phyloP scores from a whole-genome alignment of 2,113 vertebrate genomes.

The Embiotoca jacksoni region DNA sequence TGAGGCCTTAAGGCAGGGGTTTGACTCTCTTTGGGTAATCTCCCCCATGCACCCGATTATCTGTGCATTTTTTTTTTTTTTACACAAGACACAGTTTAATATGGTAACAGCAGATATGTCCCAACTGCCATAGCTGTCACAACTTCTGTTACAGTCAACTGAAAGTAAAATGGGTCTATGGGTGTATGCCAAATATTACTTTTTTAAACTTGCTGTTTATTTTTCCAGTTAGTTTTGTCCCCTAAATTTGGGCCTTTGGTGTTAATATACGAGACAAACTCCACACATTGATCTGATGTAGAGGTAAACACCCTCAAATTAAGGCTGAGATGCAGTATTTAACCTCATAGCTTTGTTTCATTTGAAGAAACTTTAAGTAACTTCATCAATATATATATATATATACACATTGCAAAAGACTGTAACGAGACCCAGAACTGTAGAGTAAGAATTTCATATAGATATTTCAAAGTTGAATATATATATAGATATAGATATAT shows the following conservation, averaged over 20 bases:
- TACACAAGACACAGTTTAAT: too few species aligned
- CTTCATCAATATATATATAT: too few species aligned
- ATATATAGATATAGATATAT: too few species aligned
- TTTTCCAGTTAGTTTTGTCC: not conserved
- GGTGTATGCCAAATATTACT: not conserved
- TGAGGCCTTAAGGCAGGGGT: slow-evolving; percentile 30
- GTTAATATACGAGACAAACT: not conserved
- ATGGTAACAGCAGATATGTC: not conserved
- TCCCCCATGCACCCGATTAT: slow-evolving; percentile 1
- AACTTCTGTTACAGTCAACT: not conserved
- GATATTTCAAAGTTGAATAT: not conserved
- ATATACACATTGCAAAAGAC: too few species aligned
- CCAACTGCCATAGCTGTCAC: not conserved
- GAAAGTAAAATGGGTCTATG: not conserved
- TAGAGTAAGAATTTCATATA: not conserved
- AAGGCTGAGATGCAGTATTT: not conserved
- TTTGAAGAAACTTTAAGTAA: too few species aligned
- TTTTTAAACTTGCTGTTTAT: not conserved
- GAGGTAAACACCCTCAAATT: not conserved
- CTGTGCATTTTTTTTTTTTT: not conserved
- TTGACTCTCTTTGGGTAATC: slow-evolving; percentile 22
- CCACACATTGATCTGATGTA: not conserved
- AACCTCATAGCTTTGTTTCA: too few species aligned
- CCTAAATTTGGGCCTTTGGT: not conserved
- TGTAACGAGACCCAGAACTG: not conserved